Base-by-base conservation (phyloP, 2,888 invertebrate species). In the Polyploca ridens region DNA sequence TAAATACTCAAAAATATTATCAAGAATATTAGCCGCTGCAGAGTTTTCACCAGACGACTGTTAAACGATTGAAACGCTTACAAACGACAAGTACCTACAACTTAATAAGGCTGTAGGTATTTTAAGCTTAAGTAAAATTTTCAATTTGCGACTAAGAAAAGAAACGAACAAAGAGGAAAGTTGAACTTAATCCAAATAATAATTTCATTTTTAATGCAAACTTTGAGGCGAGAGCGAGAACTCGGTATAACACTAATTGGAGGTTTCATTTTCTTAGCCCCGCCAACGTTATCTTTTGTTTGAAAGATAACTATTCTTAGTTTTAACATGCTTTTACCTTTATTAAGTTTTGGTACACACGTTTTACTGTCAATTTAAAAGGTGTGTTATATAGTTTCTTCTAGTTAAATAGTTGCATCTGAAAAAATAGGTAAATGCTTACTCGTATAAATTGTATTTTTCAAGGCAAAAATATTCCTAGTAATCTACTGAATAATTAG, bases 181-280 rank as follows among this genome's bases (percentile, higher is more conserved):
- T 69, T 66, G 35, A 67, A 66, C 44, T 70, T 66, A 70, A 66
- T 70, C 68, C 64, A 44, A 65, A 35, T 1, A 54, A n/a, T 54
- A 66, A 62, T 66, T 65, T 65, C 35, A 64, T 66, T 64, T 70
- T 66, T 65, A 70, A 66, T 65, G 64, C 63, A 62, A 57, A 62
- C 63, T 64, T 63, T 67, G 62, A 60, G 65, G 66, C 64, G 63
- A 66, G 62, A 63, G 66, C 64, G 63, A 66, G 62, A 63, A 62
- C 27, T 59, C 65, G 35, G 19, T 41, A 60, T 8, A 38, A 16
- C n/a, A 35, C n/a, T 60, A 63, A 57, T 57, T 63, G 58, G 54
- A 63, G 58, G 63, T 58, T 46, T n/a, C 63, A 62, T 63, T 62
- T 63, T 62, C 63, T 60, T 62, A 27, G 19, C 61, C 57, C 57